These are phyloP conservation scores for Synergus gifuensis DNA, from an alignment of 2,888 invertebrate genomes.

Conservation along the genomic window DNA sequence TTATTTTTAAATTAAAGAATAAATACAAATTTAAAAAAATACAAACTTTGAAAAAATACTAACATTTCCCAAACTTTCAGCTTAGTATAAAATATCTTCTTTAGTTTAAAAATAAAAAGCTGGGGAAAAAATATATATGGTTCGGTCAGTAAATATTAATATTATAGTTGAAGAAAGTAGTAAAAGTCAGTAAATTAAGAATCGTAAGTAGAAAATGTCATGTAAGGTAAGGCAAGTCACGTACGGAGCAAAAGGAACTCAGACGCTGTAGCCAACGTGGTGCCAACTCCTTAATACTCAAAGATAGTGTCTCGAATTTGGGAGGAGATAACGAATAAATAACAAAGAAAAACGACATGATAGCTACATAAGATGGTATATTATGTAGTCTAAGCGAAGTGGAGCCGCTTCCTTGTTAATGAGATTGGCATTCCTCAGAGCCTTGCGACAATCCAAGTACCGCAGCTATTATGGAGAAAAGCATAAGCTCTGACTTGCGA, in stretches of 20 bases:
- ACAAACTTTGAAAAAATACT: too few species aligned
- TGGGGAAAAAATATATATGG: too few species aligned
- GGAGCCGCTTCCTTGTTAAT: conserved; percentile 46
- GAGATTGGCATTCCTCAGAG: conserved; percentile 41
- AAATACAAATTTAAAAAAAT: too few species aligned
- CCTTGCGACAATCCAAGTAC: conserved; percentile 30
- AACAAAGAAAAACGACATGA: conserved; percentile 46
- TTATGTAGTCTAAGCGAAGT: conserved; percentile 49
- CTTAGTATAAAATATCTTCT: too few species aligned
- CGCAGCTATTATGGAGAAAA: conserved; percentile 44
- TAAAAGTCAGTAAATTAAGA: background rate
- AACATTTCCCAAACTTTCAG: too few species aligned
- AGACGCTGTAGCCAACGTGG: background rate
- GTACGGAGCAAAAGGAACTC: background rate
- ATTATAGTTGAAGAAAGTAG: background rate
- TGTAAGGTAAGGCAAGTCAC: conserved; percentile 16
- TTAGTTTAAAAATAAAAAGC: too few species aligned
- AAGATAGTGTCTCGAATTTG: background rate
- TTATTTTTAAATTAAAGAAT: too few species aligned
- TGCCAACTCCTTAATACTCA: conserved; percentile 8
- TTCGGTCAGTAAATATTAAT: too few species aligned
- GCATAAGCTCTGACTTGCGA: conserved; percentile 47
- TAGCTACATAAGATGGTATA: background rate
- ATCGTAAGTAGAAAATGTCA: conserved; percentile 18
- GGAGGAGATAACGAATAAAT: conserved; percentile 55